A percentile compares a stretch with the other conserved stretches of the same genome.
Evolutionary conservation across 2,888 invertebrate species (phyloP).

Genomic region (Euplexia lucipara): DNA sequence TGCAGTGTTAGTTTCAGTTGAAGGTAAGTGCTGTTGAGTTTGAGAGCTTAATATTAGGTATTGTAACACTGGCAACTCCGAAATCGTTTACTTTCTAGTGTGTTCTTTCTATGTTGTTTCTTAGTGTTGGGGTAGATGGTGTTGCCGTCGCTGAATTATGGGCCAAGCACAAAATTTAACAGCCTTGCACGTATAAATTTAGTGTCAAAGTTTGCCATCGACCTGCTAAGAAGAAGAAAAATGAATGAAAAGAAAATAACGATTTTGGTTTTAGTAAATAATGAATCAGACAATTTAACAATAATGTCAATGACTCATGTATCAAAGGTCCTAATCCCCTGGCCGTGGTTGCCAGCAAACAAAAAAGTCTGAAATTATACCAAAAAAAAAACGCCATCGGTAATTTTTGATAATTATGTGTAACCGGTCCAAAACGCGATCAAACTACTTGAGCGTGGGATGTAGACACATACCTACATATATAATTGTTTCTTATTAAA

Average conservation of each 20-base stretch:
- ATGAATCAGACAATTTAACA: conserved; percentile 34
- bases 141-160: too few species aligned
- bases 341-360: conserved; percentile 64
- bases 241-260: background rate
- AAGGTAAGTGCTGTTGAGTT: conserved; percentile 25
- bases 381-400: conserved; percentile 84
- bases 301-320: conserved; percentile 58
- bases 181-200: too few species aligned
- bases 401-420: conserved; percentile 90
- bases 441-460: conserved; percentile 88
- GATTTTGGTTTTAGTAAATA: background rate
- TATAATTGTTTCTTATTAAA: conserved; percentile 91
- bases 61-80: conserved; percentile 5
- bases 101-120: too few species aligned
- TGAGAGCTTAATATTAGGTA: background rate
- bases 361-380: conserved; percentile 83
- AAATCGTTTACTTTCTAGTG: background rate
- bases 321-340: conserved; percentile 62
- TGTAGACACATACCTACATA: conserved; percentile 83
- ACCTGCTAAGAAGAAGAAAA: too few species aligned
- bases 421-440: conserved; percentile 83
- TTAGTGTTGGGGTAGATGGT: too few species aligned
- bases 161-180: too few species aligned
- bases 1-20: conserved; percentile 48
- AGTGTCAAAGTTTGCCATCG: too few species aligned